These are phyloP conservation scores for Numenius arquata DNA, from an alignment of 2,113 vertebrate genomes.

Conservation along the genomic window DNA sequence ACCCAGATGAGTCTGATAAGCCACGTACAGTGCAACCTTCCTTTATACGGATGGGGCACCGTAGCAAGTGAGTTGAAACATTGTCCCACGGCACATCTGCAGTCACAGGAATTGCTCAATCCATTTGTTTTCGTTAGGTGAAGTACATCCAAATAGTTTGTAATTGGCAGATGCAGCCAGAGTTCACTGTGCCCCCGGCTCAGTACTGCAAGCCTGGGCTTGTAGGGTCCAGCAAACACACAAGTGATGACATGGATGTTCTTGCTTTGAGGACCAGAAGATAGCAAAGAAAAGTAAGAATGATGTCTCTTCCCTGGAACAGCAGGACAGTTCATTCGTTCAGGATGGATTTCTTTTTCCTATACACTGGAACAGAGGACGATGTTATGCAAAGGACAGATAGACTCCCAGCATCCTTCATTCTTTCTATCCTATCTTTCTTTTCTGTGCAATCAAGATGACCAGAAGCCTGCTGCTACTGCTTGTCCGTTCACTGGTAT, in stretches of 20 bases:
- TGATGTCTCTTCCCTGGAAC: background rate
- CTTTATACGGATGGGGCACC: fast-evolving
- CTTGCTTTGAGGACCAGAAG: background rate
- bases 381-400: background rate
- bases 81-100: background rate
- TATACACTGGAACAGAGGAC: fast-evolving
- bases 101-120: background rate
- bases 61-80: background rate
- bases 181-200: background rate
- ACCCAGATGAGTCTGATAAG: background rate
- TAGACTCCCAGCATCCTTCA: background rate
- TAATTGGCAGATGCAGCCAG: background rate
- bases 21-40: fast-evolving
- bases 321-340: background rate
- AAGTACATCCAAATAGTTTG: background rate
- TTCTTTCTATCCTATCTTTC: background rate
- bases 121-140: background rate
- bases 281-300: background rate
- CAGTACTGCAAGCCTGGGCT: background rate
- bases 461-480: background rate
- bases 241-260: background rate
- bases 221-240: background rate
- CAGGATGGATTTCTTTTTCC: background rate
- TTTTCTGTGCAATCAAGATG: background rate
- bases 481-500: background rate